Base-by-base conservation (phyloP, 2,113 vertebrate genomes). In the Pachycephala philippinensis region DNA sequence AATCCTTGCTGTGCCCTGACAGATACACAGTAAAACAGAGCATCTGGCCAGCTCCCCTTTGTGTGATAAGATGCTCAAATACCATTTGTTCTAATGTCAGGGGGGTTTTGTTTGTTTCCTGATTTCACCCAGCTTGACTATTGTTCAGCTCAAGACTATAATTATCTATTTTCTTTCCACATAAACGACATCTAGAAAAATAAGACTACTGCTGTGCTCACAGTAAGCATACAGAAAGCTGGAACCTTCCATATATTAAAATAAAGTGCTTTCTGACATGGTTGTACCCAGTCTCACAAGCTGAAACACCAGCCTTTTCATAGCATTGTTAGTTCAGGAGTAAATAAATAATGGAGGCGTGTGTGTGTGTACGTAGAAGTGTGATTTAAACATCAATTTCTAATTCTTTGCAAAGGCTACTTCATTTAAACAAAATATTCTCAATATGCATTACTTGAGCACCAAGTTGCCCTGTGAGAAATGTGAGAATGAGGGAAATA, bases 391-490 rank as follows among this genome's bases (percentile, higher is more conserved):
- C 7, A 33, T 24, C 9, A 12, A 10, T 65, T 90, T 81, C 33
- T 78, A 84, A 15, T 44, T 65, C 19, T 65, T 90, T 40, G 27
- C 9, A 44, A 69, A 77, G 33, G 7, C 49, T 30, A 24, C 7
- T 39, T 30, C 15, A 30, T 74, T 39, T 18, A 78, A 57, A 8
- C 7, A 39, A 39, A 40, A 21, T 61, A 44, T 44, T 19, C 39
- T 70, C 19, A n/a, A 9, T 12, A 18, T 15, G 4, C 28, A 16
- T 64, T 54, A 11, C 60, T 26, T 0, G 1, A 79, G 15, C 7
- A 52, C 30, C 35, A 56, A 39, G 6, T 33, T 56, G 17, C 20
- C 9, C 2, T 23, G 20, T 44, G 27, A 68, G 45, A 70, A 69
- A 8, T 13, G 27, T 35, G 13, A 77, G 19, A 2, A 2, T 53